A percentile compares a stretch with the other conserved stretches of the same genome.
Conservation (phyloP, 2,113 vertebrate species). For the Bambusicola thoracicus region DNA sequence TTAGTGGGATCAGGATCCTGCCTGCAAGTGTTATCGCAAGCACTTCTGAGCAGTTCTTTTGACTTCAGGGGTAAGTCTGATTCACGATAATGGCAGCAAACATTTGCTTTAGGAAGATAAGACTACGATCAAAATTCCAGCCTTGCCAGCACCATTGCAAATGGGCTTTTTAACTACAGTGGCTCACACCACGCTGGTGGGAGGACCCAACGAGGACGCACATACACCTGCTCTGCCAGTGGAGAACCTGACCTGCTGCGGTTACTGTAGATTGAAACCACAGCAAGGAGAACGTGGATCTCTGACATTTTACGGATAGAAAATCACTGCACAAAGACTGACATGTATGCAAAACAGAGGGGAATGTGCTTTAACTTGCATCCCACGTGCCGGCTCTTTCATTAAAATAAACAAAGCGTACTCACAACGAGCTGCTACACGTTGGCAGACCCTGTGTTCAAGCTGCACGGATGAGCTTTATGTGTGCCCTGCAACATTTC, state of each 20-base stretch:
- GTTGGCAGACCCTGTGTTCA: conserved; percentile 25
- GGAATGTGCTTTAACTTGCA: neutral
- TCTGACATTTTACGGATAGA: neutral
- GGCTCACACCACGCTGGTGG: neutral
- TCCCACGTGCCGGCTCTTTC: neutral
- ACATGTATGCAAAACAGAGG: neutral
- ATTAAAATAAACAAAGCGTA: conserved; percentile 44
- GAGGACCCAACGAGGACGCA: neutral
- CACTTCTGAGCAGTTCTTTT: conserved; percentile 13
- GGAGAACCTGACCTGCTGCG: neutral
- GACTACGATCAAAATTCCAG: neutral
- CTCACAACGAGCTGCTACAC: conserved; percentile 18
- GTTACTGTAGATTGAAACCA: neutral
- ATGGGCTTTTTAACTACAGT: neutral
- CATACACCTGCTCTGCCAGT: neutral
- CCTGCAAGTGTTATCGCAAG: neutral
- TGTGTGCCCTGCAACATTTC: conserved; percentile 65
- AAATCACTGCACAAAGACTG: neutral
- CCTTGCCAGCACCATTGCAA: neutral
- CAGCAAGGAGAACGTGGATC: neutral
- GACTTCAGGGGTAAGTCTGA: conserved; percentile 4
- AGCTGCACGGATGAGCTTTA: conserved; percentile 67
- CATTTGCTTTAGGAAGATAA: conserved; percentile 24
- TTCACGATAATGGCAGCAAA: neutral
- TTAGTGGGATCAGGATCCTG: conserved; percentile 7